Evolutionary conservation across 2,888 invertebrate species (phyloP), one percentile per base, ranked within the genome.

Genomic region (Mactromeris polynyma): DNA sequence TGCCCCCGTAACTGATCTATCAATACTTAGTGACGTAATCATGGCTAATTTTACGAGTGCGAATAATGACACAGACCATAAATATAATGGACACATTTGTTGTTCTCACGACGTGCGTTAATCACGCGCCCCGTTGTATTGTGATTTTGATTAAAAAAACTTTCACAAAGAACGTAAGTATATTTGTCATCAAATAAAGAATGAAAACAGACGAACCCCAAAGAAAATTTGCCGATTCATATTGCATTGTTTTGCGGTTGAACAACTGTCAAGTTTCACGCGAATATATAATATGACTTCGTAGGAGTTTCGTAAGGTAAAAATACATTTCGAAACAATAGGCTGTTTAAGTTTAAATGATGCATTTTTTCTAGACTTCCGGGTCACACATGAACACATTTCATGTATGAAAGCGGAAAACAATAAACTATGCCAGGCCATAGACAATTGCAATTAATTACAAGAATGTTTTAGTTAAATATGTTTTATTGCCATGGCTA

Each of bases 11-110:
- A 51, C 26, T 36, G 33, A 85, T 79, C 85, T 46, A 79, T 85
- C 85, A 85, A 80, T 85, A 36, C 40, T 33, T 31, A 0, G 21
- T 81, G 85, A 85, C 85, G 85, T 85, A 80, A 85, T 46, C 26
- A 80, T 81, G 85, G 79, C 80, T 38, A 36, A n/a, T 46, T 33
- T 73, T 38, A 83, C 69, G 69, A 81, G 54, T 36, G 38, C 31
- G 36, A 33, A 54, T 36, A 42, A 54, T 81, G 58, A 73, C 83
- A 83, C 73, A 7, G 73, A 33, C 36, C 73, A 33, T 73, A 73
- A 73, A 73, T 33, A 73, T 36, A 36, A 36, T 19, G 73, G 31
- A 36, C 31, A 73, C 31, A 73, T 73, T 73, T 36, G 36, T 19
- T 6, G 2, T 33, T 73, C 31, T 73, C 73, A 73, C 73, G 36